Conservation (phyloP, 2,888 invertebrate species). For the Synergus laeviventris region DNA sequence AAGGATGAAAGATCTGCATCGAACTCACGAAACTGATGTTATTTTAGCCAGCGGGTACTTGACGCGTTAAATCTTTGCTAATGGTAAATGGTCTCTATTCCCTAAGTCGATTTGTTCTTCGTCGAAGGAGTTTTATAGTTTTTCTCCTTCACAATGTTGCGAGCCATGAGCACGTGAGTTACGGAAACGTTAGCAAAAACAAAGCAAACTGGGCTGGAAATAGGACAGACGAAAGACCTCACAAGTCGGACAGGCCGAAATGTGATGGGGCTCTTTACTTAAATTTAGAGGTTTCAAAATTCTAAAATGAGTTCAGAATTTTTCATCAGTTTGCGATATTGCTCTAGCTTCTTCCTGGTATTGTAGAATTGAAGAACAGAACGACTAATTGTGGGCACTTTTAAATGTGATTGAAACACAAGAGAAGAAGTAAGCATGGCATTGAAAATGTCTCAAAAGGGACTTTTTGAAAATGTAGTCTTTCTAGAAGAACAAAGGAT, state of each 20-base stretch:
- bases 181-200: not conserved
- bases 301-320: not conserved
- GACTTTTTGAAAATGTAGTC: not conserved
- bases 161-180: not conserved
- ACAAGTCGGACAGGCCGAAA: not conserved
- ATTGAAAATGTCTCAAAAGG: too few relatives aligned
- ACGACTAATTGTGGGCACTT: too few relatives aligned
- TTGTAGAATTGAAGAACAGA: not conserved
- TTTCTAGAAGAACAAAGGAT: not conserved
- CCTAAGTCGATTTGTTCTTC: not conserved
- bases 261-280: not conserved
- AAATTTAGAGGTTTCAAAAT: slow-evolving; percentile 14
- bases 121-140: not conserved
- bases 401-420: too few relatives aligned
- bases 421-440: too few relatives aligned
- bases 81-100: not conserved
- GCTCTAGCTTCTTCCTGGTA: not conserved
- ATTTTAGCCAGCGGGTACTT: slow-evolving; percentile 41
- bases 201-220: slow-evolving; percentile 1
- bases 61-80: not conserved
- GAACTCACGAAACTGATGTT: slow-evolving; percentile 22
- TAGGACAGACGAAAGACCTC: slow-evolving; percentile 22
- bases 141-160: not conserved
- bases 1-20: not conserved
- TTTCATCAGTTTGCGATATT: not conserved